These are phyloP conservation scores for Helarctos malayanus DNA, from an alignment of 2,797 vertebrate genomes.

Conservation along the genomic window DNA sequence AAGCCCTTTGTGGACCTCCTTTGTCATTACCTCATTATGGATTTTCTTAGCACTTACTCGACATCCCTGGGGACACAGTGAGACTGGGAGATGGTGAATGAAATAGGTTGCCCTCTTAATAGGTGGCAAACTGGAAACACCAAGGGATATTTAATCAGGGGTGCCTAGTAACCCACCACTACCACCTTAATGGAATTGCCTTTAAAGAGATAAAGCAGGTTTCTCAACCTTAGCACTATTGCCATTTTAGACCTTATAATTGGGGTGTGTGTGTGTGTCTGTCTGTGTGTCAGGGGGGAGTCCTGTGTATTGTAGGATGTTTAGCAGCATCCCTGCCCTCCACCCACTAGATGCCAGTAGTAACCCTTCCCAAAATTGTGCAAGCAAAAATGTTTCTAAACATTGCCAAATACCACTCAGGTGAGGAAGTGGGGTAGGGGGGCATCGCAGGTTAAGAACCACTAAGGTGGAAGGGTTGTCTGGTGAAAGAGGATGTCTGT, in stretches of 20 bases:
- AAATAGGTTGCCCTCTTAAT: slow-evolving; percentile 47
- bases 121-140: slow-evolving; percentile 50
- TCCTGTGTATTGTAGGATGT: background rate
- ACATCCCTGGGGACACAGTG: background rate
- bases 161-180: slow-evolving; percentile 40
- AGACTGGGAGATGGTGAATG: slow-evolving; percentile 6
- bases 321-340: background rate
- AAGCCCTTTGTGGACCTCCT: background rate
- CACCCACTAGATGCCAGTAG: background rate
- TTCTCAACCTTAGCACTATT: slow-evolving; percentile 55
- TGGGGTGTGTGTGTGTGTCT: background rate
- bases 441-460: slow-evolving; percentile 42
- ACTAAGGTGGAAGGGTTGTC: slow-evolving; percentile 14
- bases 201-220: slow-evolving; percentile 19
- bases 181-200: background rate
- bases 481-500: slow-evolving; percentile 11
- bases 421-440: background rate
- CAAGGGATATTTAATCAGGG: slow-evolving; percentile 54
- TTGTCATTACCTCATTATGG: slow-evolving; percentile 45
- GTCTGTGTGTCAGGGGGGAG: fast-evolving
- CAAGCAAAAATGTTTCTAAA: slow-evolving; percentile 35
- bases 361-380: background rate
- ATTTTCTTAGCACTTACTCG: slow-evolving; percentile 17
- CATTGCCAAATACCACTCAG: slow-evolving; percentile 31
- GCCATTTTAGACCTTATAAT: background rate